phyloP scores from a whole-genome alignment of 2,888 invertebrate species.

The Cyclophora punctaria region DNA sequence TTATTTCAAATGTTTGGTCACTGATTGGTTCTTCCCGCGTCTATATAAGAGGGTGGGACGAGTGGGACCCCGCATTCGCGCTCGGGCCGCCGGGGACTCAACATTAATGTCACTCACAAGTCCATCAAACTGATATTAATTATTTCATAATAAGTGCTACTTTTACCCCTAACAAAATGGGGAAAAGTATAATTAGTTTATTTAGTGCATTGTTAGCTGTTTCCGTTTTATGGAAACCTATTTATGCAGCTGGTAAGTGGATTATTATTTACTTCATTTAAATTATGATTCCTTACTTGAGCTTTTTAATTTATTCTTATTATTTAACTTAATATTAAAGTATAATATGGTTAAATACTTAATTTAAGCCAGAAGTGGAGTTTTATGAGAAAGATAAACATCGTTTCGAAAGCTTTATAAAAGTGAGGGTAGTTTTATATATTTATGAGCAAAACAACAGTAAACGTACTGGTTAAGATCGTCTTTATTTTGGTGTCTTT shows the following conservation, averaged over 20 bases:
- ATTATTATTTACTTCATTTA: no score
- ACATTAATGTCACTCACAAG: constrained; percentile 51
- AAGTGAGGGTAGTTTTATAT: no score
- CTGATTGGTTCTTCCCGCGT: constrained; percentile 6
- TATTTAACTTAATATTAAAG: no score
- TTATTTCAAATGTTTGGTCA: not conserved
- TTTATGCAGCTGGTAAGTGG: constrained; percentile 51
- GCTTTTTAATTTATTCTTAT: no score
- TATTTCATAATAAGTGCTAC: constrained; percentile 32
- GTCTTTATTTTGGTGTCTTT: no score
- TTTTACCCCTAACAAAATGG: constrained; percentile 58
- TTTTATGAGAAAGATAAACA: no score
- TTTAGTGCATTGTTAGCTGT: constrained; percentile 57
- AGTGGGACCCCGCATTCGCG: constrained; percentile 47
- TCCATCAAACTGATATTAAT: constrained; percentile 48
- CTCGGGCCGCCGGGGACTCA: constrained; percentile 42
- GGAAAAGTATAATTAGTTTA: constrained; percentile 56
- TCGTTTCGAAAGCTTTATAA: no score
- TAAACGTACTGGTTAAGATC: no score
- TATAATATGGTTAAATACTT: no score
- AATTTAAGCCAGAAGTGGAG: no score
- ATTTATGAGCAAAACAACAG: no score
- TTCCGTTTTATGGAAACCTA: constrained; percentile 65
- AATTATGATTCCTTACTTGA: no score
- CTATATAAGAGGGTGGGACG: constrained; percentile 44